Evolutionary conservation across 2,888 invertebrate genomes (phyloP), one percentile per base, ranked within the genome.

Genomic region (Oxytorus armatus): DNA sequence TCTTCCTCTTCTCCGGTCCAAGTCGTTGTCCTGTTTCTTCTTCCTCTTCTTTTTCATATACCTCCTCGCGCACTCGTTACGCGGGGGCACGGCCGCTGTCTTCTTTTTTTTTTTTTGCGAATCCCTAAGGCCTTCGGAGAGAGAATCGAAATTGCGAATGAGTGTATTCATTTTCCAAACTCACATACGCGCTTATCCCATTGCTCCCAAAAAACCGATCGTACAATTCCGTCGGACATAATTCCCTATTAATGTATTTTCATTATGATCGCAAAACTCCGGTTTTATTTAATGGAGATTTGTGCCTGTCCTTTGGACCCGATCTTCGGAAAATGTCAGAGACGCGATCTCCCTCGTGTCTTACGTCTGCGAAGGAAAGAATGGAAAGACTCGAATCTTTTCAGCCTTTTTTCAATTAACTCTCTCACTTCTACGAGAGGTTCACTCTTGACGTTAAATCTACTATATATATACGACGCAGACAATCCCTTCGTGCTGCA

Each of bases 391-490:
- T 51, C 36, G 29, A 44, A 42, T 23, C 47, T 49, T 33, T 25
- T 42, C 16, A 39, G 65, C 59, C 49, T 72, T 77, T 74, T 68
- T 80, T 77, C 80, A 82, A 79, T 84, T 78, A 81, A 81, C 74
- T 65, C 61, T 81, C 68, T 42, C 14, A 42, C 57, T 68, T 55
- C 76, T 77, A 70, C 39, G 77, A 59, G 65, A 69, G 59, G 18
- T 65, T 57, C 63, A 44, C 65, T 63, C 73, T 29, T 29, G 39
- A 72, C 80, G 21, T 68, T 77, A 68, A 73, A 77, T 72, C 68
- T 49, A 47, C 61, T 53, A 66, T 39, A 57, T 75, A 51, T 77
- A 81, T 33, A 77, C 47, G 53, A 25, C 14, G 39, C 29, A 68
- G 63, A 63, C 72, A 77, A 78, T 80, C 73, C 55, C 68, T 61